A percentile compares a stretch with the other conserved stretches of the same genome.
These are phyloP conservation scores for Oophaga pumilio DNA, from an alignment of 2,113 vertebrate genomes.

Conservation along the genomic window DNA sequence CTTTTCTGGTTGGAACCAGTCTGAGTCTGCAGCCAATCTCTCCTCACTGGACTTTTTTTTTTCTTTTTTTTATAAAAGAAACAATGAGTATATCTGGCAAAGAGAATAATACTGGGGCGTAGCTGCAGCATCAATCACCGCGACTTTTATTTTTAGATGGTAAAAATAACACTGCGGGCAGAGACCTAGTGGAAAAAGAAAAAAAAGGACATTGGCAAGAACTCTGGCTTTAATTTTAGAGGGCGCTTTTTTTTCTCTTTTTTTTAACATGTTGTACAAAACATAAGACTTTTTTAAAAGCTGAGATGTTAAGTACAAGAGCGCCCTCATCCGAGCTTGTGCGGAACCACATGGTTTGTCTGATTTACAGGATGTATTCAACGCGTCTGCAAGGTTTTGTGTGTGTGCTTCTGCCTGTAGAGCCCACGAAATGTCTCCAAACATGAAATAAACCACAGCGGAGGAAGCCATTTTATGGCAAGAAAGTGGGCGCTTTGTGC, in stretches of 20 bases:
- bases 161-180: neutral
- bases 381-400: neutral
- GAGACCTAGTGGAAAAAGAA: neutral
- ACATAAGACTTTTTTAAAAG: neutral
- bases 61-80: neutral
- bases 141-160: neutral
- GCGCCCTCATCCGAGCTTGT: neutral
- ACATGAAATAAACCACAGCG: neutral
- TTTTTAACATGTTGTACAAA: neutral
- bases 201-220: neutral
- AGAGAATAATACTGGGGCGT: neutral
- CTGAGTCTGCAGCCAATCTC: neutral
- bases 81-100: neutral
- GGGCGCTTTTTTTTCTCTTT: neutral
- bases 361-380: neutral
- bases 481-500: neutral
- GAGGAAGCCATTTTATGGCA: neutral
- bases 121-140: neutral
- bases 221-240: neutral
- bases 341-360: neutral
- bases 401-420: neutral
- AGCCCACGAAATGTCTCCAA: neutral
- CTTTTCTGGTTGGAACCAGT: neutral
- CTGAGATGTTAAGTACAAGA: neutral
- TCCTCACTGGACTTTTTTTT: neutral